Conservation (phyloP, 2,113 vertebrate genomes). For the Gorilla gorilla region DNA sequence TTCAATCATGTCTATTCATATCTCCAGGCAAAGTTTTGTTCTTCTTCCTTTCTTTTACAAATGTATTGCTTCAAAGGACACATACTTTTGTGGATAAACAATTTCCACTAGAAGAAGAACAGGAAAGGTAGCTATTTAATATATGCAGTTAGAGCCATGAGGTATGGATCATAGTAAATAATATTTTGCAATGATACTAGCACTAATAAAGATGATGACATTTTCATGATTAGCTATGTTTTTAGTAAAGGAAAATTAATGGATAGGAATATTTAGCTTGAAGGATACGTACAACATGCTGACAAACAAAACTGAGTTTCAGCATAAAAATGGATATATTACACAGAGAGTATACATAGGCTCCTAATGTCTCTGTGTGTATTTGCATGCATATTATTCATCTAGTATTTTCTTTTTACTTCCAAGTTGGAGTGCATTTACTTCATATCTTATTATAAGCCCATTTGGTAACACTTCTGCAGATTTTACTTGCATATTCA, state of each 20-base stretch:
- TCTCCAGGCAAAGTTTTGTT: conserved; percentile 55
- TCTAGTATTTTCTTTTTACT: conserved; percentile 15
- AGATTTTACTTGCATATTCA: conserved; percentile 15
- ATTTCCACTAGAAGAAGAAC: not conserved
- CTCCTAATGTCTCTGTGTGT: not conserved
- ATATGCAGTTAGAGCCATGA: not conserved
- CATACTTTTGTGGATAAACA: not conserved
- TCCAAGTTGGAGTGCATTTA: not conserved
- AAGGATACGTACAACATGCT: not conserved
- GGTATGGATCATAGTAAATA: not conserved
- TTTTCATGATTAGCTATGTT: conserved; percentile 40
- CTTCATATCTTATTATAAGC: conserved; percentile 16
- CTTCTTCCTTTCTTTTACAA: conserved; percentile 28
- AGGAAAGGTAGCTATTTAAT: not conserved
- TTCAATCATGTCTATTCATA: conserved; percentile 49
- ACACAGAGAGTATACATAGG: not conserved
- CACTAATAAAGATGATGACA: conserved; percentile 2
- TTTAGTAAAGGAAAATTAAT: conserved; percentile 35
- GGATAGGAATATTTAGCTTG: not conserved
- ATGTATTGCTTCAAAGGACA: not conserved
- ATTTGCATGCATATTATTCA: not conserved
- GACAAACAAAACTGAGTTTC: not conserved
- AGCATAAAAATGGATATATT: not conserved
- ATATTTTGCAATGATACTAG: not conserved
- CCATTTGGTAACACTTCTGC: conserved; percentile 23